Conservation (phyloP, 2,797 vertebrate species). For the Adelosebastes latens region DNA sequence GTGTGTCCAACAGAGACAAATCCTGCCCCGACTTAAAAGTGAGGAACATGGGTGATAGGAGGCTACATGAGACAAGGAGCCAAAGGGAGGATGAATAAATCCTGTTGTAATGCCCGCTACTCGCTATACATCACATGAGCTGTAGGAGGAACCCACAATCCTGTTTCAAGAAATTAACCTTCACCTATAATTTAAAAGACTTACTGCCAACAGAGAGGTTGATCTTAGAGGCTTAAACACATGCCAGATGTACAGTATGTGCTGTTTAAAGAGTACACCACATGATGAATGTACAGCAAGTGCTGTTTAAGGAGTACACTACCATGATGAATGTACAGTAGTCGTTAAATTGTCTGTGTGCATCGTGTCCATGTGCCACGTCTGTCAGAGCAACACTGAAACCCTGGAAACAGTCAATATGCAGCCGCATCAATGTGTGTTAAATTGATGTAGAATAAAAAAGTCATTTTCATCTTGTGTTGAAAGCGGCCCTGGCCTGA, state of each 20-base stretch:
- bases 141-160: neutral
- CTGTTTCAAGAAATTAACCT: neutral
- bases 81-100: neutral
- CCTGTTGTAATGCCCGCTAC: neutral
- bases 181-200: neutral
- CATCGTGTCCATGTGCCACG: neutral
- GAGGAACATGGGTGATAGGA: slow-evolving; percentile 12
- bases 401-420: neutral
- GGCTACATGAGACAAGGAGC: neutral
- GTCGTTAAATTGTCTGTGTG: neutral
- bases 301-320: neutral
- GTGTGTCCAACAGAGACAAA: slow-evolving; percentile 35
- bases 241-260: neutral
- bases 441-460: neutral
- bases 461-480: slow-evolving; percentile 21
- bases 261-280: neutral
- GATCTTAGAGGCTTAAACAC: neutral
- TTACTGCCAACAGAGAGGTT: neutral
- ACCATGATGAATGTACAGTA: neutral
- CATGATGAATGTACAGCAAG: neutral
- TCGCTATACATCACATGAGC: neutral
- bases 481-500: neutral
- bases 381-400: slow-evolving; percentile 11
- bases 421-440: neutral
- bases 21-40: slow-evolving; percentile 18